Base-by-base conservation (phyloP, 2,797 vertebrate species). In the Dermochelys coriacea region DNA sequence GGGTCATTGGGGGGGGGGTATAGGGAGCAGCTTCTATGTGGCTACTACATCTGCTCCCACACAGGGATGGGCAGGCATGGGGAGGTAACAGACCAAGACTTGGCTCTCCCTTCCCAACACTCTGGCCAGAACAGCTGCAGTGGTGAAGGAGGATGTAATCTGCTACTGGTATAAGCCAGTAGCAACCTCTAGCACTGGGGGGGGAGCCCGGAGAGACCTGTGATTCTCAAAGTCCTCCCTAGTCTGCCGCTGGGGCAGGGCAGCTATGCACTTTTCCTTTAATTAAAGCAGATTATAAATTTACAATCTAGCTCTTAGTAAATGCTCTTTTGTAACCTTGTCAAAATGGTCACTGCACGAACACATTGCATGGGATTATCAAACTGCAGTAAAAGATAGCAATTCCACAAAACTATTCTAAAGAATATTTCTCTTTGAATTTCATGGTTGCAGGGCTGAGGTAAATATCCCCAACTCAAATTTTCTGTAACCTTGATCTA, bases 281-380 rank as follows among this genome's bases (percentile, higher is more conserved):
- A 68, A 37, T 31, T 16, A 8, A 80, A 15, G 18, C 82, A 45
- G 55, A 16, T 37, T 34, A 29, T 5, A 10, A 16, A 12, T 0
- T 11, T 2, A 15, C 18, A 6, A 2, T 19, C 55, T 1, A 12
- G 77, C 25, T 41, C 57, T 19, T 15, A 2, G 16, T 0, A 12
- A 23, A 54, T 0, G 75, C 19, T 68, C 29, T 85, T 6, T 5
- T 41, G 14, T 1, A 45, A 15, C 61, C 1, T 19, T 34, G 27
- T 0, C 0, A 52, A 8, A 51, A 75, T 1, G 51, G 54, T n/a
- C 80, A 1, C 21, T 1, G 25, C 3, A 2, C 16, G 47, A 34
- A 80, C 1, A 55, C 52, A 1, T 11, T 15, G 55, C 52, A 0
- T 0, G 3, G 83, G 64, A 5, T 41, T 80, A 21, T 3, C 21